Percentiles rank a stretch among this genome's conserved stretches.
phyloP scores from a whole-genome alignment of 1,140 invertebrate genomes.

The Goniozus legneri region DNA sequence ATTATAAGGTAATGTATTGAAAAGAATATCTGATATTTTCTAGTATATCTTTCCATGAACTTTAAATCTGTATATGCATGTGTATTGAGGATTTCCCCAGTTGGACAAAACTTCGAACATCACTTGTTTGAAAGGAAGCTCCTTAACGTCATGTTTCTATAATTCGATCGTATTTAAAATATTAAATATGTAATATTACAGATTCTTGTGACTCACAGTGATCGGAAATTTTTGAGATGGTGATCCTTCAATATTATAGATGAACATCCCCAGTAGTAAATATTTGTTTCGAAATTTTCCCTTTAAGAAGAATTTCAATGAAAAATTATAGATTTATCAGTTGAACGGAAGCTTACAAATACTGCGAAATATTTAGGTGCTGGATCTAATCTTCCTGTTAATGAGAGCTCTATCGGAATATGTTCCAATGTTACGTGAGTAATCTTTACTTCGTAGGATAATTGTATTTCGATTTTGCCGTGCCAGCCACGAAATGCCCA shows the following conservation, averaged over 20 bases:
- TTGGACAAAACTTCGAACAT: constrained; percentile 59
- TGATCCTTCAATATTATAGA: constrained; percentile 28
- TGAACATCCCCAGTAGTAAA: constrained; percentile 22
- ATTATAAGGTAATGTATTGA: background rate
- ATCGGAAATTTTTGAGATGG: constrained; percentile 33
- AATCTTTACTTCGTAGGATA: constrained; percentile 41
- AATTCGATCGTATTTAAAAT: background rate
- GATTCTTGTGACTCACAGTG: constrained; percentile 22
- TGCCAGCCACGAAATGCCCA: constrained; percentile 91
- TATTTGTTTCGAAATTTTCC: constrained; percentile 13
- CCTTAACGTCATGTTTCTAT: background rate
- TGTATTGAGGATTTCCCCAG: constrained; percentile 88
- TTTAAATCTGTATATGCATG: constrained; percentile 92
- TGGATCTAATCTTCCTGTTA: constrained; percentile 80
- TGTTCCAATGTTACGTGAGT: constrained; percentile 85
- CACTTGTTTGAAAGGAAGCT: background rate
- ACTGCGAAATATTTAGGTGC: constrained; percentile 88
- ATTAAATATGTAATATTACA: background rate
- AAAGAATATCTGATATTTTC: background rate
- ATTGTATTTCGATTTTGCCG: constrained; percentile 55
- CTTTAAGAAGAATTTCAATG: constrained; percentile 11
- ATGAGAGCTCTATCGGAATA: constrained; percentile 68
- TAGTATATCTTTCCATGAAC: constrained; percentile 74
- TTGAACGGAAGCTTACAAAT: constrained; percentile 58
- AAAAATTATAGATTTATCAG: constrained; percentile 11